Conservation (phyloP, 2,113 vertebrate species). For the Rhadina sibilatrix region DNA sequence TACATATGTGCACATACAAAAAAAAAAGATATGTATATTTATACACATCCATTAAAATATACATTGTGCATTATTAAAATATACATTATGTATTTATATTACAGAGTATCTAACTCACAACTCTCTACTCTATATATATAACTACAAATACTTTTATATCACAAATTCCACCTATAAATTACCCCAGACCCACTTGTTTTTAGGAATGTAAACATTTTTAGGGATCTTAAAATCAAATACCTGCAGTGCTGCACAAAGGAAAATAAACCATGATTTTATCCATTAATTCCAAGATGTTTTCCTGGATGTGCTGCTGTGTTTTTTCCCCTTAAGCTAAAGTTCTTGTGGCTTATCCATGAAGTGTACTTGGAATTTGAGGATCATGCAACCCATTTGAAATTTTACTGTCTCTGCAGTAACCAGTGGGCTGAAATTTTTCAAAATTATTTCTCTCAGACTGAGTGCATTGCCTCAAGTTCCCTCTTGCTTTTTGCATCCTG, state of each 20-base stretch:
- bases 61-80: no score
- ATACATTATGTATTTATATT: neutral
- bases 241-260: neutral
- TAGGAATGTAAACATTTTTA: neutral
- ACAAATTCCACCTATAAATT: neutral
- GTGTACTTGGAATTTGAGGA: neutral
- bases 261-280: neutral
- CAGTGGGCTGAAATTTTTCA: no score
- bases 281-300: neutral
- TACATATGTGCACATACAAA: neutral
- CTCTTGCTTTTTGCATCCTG: constrained; percentile 69
- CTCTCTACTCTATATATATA: no score
- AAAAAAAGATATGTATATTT: neutral
- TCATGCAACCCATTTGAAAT: neutral
- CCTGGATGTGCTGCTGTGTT: neutral
- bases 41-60: neutral
- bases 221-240: neutral
- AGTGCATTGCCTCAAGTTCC: neutral
- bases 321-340: neutral
- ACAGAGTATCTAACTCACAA: neutral
- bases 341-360: neutral
- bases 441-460: constrained; percentile 17
- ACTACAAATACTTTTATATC: neutral
- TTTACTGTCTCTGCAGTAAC: neutral
- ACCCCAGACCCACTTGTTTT: neutral